Base-by-base conservation (phyloP, 2,888 invertebrate genomes). In the Chymomyza fuscimana region DNA sequence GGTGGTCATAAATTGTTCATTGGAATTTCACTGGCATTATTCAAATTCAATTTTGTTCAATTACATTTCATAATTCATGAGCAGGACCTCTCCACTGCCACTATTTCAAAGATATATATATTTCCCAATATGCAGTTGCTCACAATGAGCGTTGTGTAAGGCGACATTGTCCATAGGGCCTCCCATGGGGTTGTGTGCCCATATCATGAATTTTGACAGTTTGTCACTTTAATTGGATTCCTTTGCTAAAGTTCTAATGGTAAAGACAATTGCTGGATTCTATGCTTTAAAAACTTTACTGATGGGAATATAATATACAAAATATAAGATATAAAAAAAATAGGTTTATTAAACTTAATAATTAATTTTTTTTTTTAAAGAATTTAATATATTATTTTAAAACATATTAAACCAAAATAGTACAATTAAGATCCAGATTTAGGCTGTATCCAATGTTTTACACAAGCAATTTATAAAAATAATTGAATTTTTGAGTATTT, bases 1-100 rank as follows among this genome's bases (percentile, higher is more conserved):
- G 15, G 9, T 64, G 29, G 51, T 72, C 76, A 81, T 86, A 73
- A 86, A 88, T 79, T 86, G 88, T 72, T 69, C 72, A 75, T 69
- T 72, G 76, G 75, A 80, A 86, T 80, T 84, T 81, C 77, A 76
- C 61, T 63, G 72, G 80, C 82, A 80, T 87, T 83, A 87, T 87
- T 83, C 88, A 83, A 87, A 83, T 86, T 83, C 83, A 83, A 87
- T 87, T 87, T 84, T 74, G 76, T 86, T 88, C 85, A 88, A 88
- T 85, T 88, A 86, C 73, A 74, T 77, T 88, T 80, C 74, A 85
- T 88, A 84, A 84, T 88, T 88, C 78, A 88, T 74, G 67, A 63
- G 70, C 72, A 46, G 29, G 19, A 50, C 67, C 51, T 32, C 32
- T 12, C 15, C 51, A 9, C 62, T 50, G 56, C 67, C n/a, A 4